Evolutionary conservation across 2,113 vertebrate species (phyloP).

Genomic region (Neogobius melanostomus): DNA sequence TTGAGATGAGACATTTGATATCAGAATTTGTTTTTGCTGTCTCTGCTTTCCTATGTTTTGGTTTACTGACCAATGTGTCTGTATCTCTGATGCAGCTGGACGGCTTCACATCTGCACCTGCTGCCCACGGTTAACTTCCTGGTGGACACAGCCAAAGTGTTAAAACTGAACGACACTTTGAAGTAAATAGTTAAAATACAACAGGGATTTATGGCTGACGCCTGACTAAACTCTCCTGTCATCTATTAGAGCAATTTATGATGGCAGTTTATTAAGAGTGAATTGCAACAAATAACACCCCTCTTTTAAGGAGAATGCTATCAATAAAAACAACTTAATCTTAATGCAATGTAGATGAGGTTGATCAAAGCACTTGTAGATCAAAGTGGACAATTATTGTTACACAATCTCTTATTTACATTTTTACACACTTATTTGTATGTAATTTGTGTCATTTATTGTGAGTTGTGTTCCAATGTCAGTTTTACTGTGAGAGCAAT

Average conservation of each 20-base stretch:
- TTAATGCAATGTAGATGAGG: constrained; percentile 13
- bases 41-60: constrained; percentile 19
- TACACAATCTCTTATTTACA: background rate
- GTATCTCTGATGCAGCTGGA: constrained; percentile 36
- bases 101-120: constrained; percentile 59
- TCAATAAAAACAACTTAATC: constrained; percentile 29
- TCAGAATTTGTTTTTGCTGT: constrained; percentile 16
- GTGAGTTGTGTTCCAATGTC: background rate
- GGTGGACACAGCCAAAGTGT: constrained; percentile 43
- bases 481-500: background rate
- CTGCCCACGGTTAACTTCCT: constrained; percentile 43
- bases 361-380: constrained; percentile 27
- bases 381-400: constrained; percentile 17
- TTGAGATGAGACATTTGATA: constrained; percentile 34
- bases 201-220: constrained; percentile 18
- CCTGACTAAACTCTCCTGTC: constrained; percentile 21
- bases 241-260: constrained; percentile 31
- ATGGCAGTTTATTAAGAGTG: constrained; percentile 49
- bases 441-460: no score
- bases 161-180: constrained; percentile 31
- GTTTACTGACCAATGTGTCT: constrained; percentile 26
- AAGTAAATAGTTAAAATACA: constrained; percentile 42
- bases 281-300: constrained; percentile 20
- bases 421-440: no score
- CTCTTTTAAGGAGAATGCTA: constrained; percentile 11